Base-by-base conservation (phyloP, 2,113 vertebrate species). In the Rana temporaria region DNA sequence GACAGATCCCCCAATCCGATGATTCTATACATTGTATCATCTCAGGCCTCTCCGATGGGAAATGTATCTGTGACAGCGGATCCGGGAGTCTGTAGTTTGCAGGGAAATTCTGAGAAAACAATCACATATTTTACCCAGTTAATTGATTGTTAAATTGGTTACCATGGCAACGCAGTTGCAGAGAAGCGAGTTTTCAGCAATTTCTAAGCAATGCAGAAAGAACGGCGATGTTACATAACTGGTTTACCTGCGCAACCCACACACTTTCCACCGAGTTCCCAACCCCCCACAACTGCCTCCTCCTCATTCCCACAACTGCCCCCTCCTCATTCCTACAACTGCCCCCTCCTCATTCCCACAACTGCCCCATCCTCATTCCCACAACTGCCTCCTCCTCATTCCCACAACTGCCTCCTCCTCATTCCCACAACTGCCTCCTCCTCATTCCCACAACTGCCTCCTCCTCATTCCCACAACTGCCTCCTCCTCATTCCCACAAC, bases 81-180 rank as follows among this genome's bases (percentile, higher is more conserved):
- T 19, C 18, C 1, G 26, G 26, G 26, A 2, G 1, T 30, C 26
- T 2, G 26, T 30, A 16, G 60, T 34, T 52, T 52, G 9, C 34
- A 16, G 24, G 30, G 48, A 65, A 22, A 38, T 24, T 26, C 4
- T 52, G 62, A 42, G 52, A 55, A 64, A 79, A 19, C 48, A 30
- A 32, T 12, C 22, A 52, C 26, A 38, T 19, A 16, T 79, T 18
- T 68, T 55, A 57, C 26, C 14, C 63, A 67, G 14, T 34, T 57
- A 38, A 57, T 19, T 67, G 64, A 68, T 57, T 66, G 63, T 55
- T n/a, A 67, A 55, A 19, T 20, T 17, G 24, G 63, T 79, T 68
- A 5, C 77, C 52, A 68, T 17, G 64, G 53, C 55, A 79, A 34
- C 77, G 30, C n/a, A 64, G 52, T 55, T 19, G 20, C 8, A 7